Conservation (phyloP, 2,113 vertebrate species). For the Bubo blakistoni region DNA sequence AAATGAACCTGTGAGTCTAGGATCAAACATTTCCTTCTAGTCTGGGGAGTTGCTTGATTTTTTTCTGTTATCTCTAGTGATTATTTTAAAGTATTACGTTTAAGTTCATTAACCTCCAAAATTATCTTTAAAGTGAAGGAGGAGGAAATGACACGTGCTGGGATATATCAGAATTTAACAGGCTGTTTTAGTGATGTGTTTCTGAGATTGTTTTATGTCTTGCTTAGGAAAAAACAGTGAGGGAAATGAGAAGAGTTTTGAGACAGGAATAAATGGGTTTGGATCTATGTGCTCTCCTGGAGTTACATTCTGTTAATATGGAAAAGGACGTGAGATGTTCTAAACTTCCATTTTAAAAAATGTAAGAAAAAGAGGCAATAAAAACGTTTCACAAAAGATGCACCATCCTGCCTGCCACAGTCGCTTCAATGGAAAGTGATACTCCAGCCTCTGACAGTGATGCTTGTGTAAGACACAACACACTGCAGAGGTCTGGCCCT, state of each 20-base stretch:
- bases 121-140: conserved; percentile 57
- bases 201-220: not conserved
- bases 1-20: conserved; percentile 44
- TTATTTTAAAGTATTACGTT: conserved; percentile 58
- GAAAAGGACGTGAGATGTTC: not conserved
- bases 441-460: not conserved
- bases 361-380: conserved; percentile 31
- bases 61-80: conserved; percentile 60
- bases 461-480: not conserved
- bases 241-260: not conserved
- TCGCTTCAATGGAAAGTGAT: not conserved
- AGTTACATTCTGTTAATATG: conserved; percentile 20
- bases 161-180: not conserved
- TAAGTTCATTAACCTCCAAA: conserved; percentile 69
- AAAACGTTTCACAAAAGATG: conserved; percentile 30
- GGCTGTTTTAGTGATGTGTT: not conserved
- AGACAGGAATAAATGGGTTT: not conserved
- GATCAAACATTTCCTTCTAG: conserved; percentile 56
- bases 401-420: conserved; percentile 12
- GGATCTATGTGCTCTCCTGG: conserved; percentile 12
- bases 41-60: conserved; percentile 38
- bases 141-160: not conserved
- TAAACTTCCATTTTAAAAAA: conserved; percentile 61
- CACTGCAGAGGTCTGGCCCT: not conserved
- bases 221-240: not conserved